Base-by-base conservation (phyloP, 2,113 vertebrate species). In the Progne subis region DNA sequence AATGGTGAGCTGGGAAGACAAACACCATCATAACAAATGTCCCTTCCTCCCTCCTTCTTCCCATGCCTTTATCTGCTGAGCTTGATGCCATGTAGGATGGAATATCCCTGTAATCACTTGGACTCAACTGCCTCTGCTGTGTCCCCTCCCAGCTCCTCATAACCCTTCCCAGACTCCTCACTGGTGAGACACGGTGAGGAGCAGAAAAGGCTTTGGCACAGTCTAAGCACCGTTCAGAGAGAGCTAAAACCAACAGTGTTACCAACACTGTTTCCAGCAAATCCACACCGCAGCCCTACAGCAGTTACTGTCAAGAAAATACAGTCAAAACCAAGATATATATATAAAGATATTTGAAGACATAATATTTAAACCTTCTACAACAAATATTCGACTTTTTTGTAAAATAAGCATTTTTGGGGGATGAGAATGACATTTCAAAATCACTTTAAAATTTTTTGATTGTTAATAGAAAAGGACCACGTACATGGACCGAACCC, bases 161-260 rank as follows among this genome's bases (percentile, higher is more conserved):
- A 4, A 5, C 9, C 5, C 11, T 20, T 17, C 8, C 20, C 18
- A 43, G 18, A 4, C 14, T 41, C 6, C 49, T 37, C 1, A 0
- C 18, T 37, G 56, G 31, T 20, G 34, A 29, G 34, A 17, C 9
- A 7, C 5, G 8, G 10, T 31, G 41, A 55, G 32, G 18, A 69
- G 17, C 14, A 74, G 55, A 26, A 60, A 47, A 47, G 12, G 26
- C 18, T 15, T 21, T 63, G 26, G 14, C 14, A 25, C 18, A 7
- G 21, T 26, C 41, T 63, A 28, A 69, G 18, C 15, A 23, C 26
- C 37, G 49, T 34, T 77, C 43, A 26, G 24, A 11, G 13, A 20
- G 7, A 41, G 18, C 24, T 19, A 64, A 39, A 70, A 39, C 10
- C 20, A 37, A 37, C 5, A 7, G 15, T 14, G 8, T 64, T 52